Base-by-base conservation (phyloP, 1,140 invertebrate genomes). In the Drosophila sp. region DNA sequence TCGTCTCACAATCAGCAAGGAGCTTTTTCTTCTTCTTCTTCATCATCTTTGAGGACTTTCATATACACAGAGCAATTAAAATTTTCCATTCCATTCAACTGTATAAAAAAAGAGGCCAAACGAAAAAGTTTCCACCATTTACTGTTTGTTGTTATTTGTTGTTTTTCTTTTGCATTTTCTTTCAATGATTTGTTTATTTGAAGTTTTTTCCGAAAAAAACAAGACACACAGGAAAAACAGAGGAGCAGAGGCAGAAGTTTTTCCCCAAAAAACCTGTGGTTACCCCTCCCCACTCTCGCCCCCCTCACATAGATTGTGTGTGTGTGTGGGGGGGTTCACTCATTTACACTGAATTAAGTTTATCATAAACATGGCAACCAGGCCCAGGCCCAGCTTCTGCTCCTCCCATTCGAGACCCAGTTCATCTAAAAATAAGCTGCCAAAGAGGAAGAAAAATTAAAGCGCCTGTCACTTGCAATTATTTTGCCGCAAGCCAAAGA, bases 71-170 rank as follows among this genome's bases (percentile, higher is more conserved):
- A 89, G 89, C 89, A 91, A 91, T 91, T 91, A 91, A 91, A 91
- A 91, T 91, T 82, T 91, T 91, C 89, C 89, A 91, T 89, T 89
- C 89, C 89, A 89, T 76, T 90, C 89, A 87, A 91, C 89, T 70
- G 76, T 58, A 70, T 11, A 84, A 69, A 70, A 10, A 32, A 40
- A 40, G n/a, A 10, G 32, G 23, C 17, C 8, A n/a, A 60, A 50
- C 6, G 35, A 38, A 66, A 87, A 85, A 85, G 77, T 89, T 90
- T 81, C 56, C 60, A 73, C 56, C 56, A 72, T 71, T 50, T 50
- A 27, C 44, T 50, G 44, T 50, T 50, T 71, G 64, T 63, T 66
- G 55, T 66, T 57, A 58, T 68, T 66, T 56, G 54, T 61, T 62
- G 70, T 73, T 55, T 71, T 57, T 75, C 38, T 56, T 63, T 84